A percentile compares a stretch with the other conserved stretches of the same genome.
Evolutionary conservation across 2,113 vertebrate genomes (phyloP).

Genomic region (Lutjanus erythropterus): DNA sequence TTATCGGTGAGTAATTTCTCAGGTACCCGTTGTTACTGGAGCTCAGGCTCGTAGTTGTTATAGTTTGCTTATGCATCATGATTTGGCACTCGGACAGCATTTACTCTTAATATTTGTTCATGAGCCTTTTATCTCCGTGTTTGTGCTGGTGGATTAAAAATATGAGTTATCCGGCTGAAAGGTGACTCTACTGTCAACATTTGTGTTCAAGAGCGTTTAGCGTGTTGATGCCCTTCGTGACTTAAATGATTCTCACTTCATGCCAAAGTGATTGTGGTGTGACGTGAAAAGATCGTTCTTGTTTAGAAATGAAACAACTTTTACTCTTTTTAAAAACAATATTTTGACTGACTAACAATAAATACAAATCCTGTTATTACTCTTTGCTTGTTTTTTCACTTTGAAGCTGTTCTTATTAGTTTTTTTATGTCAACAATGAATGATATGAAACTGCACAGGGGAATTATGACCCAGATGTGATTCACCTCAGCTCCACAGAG

Average conservation of each 20-base stretch:
- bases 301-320: neutral
- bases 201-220: neutral
- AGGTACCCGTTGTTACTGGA: conserved; percentile 50
- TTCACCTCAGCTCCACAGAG: too few species aligned
- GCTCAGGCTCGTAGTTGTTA: conserved; percentile 59
- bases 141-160: conserved; percentile 53
- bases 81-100: conserved; percentile 48
- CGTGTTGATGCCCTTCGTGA: neutral
- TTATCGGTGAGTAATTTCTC: conserved; percentile 70
- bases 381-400: neutral
- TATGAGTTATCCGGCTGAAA: conserved; percentile 20
- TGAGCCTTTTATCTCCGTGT: conserved; percentile 57
- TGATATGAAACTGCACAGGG: too few species aligned
- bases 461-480: too few species aligned
- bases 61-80: conserved; percentile 67
- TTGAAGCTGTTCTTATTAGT: neutral
- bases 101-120: conserved; percentile 69
- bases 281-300: neutral
- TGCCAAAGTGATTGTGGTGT: neutral
- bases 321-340: neutral
- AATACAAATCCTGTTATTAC: neutral
- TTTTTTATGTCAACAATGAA: too few species aligned
- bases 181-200: conserved; percentile 50
- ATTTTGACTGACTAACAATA: neutral
- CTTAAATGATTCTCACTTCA: conserved; percentile 3